Percentiles rank a stretch among this genome's conserved stretches.
Evolutionary conservation across 2,113 vertebrate genomes (phyloP).

Genomic region (Paralichthys olivaceus): DNA sequence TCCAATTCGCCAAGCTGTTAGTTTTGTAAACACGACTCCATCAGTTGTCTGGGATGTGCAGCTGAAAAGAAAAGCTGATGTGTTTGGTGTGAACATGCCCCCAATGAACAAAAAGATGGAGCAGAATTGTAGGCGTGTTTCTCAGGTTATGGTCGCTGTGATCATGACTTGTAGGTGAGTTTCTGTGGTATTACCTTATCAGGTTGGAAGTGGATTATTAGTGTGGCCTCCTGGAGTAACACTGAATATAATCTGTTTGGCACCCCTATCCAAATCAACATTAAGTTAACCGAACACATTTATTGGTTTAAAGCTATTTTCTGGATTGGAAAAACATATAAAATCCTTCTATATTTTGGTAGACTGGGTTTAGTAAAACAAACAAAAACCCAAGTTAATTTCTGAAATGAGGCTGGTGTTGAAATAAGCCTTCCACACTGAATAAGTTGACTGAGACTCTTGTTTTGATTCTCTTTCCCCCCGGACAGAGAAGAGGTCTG

Average conservation of each 20-base stretch:
- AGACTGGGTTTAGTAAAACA: conserved; percentile 9
- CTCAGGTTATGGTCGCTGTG: background rate
- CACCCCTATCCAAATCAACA: background rate
- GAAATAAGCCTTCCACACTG: conserved; percentile 23
- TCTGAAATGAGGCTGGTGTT: conserved; percentile 5
- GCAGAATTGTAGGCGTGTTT: conserved; percentile 5
- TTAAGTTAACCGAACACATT: background rate
- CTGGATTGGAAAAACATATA: conserved; percentile 5
- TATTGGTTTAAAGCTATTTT: background rate
- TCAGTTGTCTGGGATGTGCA: conserved; percentile 5
- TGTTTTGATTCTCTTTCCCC: conserved; percentile 38
- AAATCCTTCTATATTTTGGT: conserved; percentile 6
- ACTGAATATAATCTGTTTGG: background rate
- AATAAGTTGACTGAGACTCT: conserved; percentile 30
- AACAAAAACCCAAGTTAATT: conserved; percentile 14
- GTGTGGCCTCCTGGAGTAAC: background rate
- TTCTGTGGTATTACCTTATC: background rate
- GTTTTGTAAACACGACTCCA: conserved; percentile 13
- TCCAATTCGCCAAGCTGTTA: conserved; percentile 17
- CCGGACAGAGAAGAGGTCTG: conserved; percentile 91
- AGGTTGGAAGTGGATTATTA: background rate
- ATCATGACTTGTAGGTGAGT: background rate
- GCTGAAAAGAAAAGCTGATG: conserved; percentile 3
- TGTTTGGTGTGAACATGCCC: conserved; percentile 1
- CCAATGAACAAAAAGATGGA: conserved; percentile 13